Conservation (phyloP, 2,113 vertebrate species). For the Chlorodrepanis virens region DNA sequence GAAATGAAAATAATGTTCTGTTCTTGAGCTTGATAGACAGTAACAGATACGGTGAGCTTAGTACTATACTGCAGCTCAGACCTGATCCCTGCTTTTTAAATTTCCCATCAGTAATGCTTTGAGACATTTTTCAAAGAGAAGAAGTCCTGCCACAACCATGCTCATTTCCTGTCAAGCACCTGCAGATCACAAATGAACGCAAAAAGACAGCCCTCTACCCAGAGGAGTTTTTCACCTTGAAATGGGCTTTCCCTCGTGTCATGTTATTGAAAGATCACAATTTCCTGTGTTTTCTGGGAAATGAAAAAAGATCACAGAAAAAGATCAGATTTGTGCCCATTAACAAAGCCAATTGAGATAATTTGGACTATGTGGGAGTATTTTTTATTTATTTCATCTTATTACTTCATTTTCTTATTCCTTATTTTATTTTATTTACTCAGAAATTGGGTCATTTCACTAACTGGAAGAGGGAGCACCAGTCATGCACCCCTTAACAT, state of each 20-base stretch:
- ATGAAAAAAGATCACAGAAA: not conserved
- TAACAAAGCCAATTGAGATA: not conserved
- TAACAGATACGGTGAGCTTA: not conserved
- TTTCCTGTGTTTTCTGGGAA: conserved; percentile 6
- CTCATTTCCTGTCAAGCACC: conserved; percentile 42
- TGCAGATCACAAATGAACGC: not conserved
- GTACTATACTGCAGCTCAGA: not conserved
- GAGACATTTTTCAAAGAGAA: conserved; percentile 35
- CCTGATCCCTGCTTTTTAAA: not conserved
- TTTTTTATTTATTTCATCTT: not conserved
- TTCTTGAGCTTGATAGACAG: not conserved
- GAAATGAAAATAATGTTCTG: not conserved
- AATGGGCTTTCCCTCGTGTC: not conserved
- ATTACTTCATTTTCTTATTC: not conserved
- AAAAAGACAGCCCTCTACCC: conserved; percentile 14
- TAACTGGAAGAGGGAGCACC: not conserved
- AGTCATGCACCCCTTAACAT: not conserved
- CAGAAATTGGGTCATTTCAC: not conserved
- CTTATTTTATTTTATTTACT: not conserved
- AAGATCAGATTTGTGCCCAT: not conserved
- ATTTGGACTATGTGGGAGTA: not conserved
- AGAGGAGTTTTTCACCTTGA: conserved; percentile 27
- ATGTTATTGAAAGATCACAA: not conserved
- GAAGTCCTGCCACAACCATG: not conserved
- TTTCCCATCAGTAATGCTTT: not conserved